phyloP scores from a whole-genome alignment of 2,113 vertebrate species.

The Callorhinus ursinus region DNA sequence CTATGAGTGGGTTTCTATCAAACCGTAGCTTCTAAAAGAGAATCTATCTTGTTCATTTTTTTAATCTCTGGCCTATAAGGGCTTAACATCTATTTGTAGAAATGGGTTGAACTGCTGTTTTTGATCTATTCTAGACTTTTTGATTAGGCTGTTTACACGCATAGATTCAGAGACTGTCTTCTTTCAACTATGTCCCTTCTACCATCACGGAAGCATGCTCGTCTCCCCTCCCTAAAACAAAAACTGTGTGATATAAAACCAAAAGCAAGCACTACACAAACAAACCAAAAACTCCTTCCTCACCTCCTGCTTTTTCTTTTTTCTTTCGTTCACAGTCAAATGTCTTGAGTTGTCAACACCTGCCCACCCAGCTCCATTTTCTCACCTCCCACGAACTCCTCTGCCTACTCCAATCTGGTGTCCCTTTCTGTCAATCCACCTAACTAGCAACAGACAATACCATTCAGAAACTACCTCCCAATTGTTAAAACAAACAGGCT shows the following conservation, averaged over 20 bases:
- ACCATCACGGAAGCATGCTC: not conserved
- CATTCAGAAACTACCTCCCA: not conserved
- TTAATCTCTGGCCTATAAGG: not conserved
- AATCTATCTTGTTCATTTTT: not conserved
- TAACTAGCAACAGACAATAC: not conserved
- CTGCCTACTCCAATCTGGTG: constrained; percentile 57
- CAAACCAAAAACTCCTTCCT: not conserved
- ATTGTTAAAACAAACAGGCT: not conserved
- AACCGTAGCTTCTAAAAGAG: not conserved
- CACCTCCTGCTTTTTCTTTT: not conserved
- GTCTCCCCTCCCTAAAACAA: not conserved
- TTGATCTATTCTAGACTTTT: not conserved
- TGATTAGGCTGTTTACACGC: not conserved
- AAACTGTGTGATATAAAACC: not conserved
- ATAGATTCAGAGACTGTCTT: not conserved
- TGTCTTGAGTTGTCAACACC: constrained; percentile 27
- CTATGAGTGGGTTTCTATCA: not conserved
- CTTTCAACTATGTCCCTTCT: not conserved
- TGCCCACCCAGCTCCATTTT: not conserved
- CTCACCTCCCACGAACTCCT: constrained; percentile 22
- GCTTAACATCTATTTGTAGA: not conserved
- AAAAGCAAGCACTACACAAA: not conserved
- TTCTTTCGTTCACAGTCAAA: constrained; percentile 5
- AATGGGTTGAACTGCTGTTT: not conserved
- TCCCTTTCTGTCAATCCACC: constrained; percentile 31